These are phyloP conservation scores for Cephus runcator DNA, from an alignment of 2,888 invertebrate genomes.

Conservation along the genomic window DNA sequence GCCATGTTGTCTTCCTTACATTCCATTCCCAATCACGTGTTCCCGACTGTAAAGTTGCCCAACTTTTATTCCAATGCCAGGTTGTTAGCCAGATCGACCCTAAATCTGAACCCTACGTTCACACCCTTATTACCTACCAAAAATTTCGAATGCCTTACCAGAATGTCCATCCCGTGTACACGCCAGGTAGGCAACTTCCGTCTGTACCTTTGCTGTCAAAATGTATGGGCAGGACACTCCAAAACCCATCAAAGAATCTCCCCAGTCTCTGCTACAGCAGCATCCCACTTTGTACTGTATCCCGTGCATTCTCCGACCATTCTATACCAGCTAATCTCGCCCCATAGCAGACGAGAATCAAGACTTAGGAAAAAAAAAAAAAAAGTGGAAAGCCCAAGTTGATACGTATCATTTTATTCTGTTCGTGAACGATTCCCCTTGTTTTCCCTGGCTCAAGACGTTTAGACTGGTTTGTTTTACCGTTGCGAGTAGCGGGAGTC, in stretches of 20 bases:
- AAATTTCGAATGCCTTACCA: no score
- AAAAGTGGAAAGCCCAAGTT: conserved; percentile 30
- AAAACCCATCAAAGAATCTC: conserved; percentile 29
- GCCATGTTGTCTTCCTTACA: conserved; percentile 20
- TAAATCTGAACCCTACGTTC: conserved; percentile 29
- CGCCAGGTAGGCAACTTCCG: not conserved
- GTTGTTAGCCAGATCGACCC: conserved; percentile 15
- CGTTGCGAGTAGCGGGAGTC: no score
- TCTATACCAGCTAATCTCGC: no score
- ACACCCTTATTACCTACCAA: conserved; percentile 21
- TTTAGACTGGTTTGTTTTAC: no score
- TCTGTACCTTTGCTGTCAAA: conserved; percentile 30
- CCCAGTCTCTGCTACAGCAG: conserved; percentile 12
- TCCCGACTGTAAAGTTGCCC: conserved; percentile 11
- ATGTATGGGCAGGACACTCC: conserved; percentile 40
- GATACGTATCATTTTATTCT: conserved; percentile 33
- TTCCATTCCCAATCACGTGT: conserved; percentile 14
- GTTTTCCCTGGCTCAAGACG: conserved; percentile 1
- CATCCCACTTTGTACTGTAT: not conserved
- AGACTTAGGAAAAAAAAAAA: no score
- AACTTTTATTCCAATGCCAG: conserved; percentile 19
- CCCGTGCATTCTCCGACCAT: no score
- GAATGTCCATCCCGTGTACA: no score
- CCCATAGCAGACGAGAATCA: conserved; percentile 19
- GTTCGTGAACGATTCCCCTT: conserved; percentile 14